Evolutionary conservation across 1,140 invertebrate genomes (phyloP).

Genomic region (Tetragonula clypearis): DNA sequence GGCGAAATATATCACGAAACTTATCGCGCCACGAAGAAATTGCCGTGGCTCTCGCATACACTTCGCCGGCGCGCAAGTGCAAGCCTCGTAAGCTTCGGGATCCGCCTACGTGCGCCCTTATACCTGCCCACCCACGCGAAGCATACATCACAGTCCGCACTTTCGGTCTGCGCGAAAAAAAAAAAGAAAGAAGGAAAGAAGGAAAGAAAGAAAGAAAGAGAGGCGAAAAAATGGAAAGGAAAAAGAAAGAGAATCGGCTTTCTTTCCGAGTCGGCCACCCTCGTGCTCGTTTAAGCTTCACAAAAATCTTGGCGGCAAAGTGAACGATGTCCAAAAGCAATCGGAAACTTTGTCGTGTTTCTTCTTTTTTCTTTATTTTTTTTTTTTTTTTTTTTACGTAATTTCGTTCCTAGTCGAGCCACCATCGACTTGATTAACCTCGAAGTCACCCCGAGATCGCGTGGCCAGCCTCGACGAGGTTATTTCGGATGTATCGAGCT

Average conservation of each 20-base stretch:
- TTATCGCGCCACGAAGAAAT: slow-evolving; percentile 68
- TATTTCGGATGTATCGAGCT: slow-evolving; percentile 26
- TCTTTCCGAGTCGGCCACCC: neutral
- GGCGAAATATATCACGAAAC: slow-evolving; percentile 70
- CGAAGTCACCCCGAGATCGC: neutral
- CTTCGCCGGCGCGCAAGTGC: slow-evolving; percentile 52
- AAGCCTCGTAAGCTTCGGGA: slow-evolving; percentile 57
- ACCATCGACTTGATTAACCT: neutral
- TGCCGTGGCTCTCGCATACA: slow-evolving; percentile 62
- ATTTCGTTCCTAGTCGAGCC: neutral
- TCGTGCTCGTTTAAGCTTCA: neutral
- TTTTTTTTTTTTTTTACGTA: neutral
- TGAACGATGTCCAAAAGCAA: neutral
- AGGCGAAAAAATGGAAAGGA: neutral
- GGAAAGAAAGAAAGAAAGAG: neutral
- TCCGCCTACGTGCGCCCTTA: slow-evolving; percentile 61
- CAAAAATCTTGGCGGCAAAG: neutral
- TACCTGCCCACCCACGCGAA: slow-evolving; percentile 64
- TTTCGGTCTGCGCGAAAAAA: slow-evolving; percentile 25
- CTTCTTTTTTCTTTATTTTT: neutral
- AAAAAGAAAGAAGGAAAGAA: slow-evolving; percentile 1
- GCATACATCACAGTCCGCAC: slow-evolving; percentile 59
- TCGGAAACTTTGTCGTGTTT: too few relatives aligned
- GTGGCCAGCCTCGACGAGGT: neutral
- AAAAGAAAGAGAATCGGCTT: neutral